Conservation (phyloP, 1,140 invertebrate genomes). For the Chlorops oryzae region DNA sequence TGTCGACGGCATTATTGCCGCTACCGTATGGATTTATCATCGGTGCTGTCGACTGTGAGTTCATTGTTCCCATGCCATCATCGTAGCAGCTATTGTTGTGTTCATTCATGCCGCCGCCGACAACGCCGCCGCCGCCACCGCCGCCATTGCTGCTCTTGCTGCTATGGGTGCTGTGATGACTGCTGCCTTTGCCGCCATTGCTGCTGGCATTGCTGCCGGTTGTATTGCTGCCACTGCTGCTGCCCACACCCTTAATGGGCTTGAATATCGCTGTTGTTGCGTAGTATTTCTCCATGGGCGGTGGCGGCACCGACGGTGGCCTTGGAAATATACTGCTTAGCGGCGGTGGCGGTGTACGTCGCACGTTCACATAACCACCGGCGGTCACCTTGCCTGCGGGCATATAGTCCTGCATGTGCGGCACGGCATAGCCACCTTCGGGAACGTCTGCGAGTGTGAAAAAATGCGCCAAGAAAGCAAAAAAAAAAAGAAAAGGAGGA, state of each 20-base stretch:
- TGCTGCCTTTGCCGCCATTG: slow-evolving; percentile 10
- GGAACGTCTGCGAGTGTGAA: slow-evolving; percentile 49
- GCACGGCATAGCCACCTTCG: slow-evolving; percentile 54
- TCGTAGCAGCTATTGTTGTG: slow-evolving; percentile 40
- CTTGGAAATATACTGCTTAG: slow-evolving; percentile 59
- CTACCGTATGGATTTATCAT: slow-evolving; percentile 44
- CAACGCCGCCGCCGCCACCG: slow-evolving; percentile 36
- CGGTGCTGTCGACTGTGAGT: slow-evolving; percentile 41
- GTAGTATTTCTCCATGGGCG: slow-evolving; percentile 70
- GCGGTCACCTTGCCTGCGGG: slow-evolving; percentile 42
- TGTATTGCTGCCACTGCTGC: slow-evolving; percentile 12
- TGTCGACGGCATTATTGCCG: slow-evolving; percentile 21
- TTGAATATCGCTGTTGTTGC: slow-evolving; percentile 54
- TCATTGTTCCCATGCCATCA: slow-evolving; percentile 43
- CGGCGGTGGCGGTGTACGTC: slow-evolving; percentile 45
- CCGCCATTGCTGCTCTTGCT: slow-evolving; percentile 23
- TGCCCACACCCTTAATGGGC: slow-evolving; percentile 33
- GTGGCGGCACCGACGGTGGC: slow-evolving; percentile 57
- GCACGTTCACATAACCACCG: slow-evolving; percentile 43
- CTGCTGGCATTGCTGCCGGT: slow-evolving; percentile 20
- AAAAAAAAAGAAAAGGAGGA: slow-evolving; percentile 13
- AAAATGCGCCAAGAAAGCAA: slow-evolving; percentile 11
- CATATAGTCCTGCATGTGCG: slow-evolving; percentile 48
- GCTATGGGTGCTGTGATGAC: neutral
- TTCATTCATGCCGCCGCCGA: slow-evolving; percentile 36